phyloP scores from a whole-genome alignment of 2,888 invertebrate genomes.

The Drosophila mettleri region DNA sequence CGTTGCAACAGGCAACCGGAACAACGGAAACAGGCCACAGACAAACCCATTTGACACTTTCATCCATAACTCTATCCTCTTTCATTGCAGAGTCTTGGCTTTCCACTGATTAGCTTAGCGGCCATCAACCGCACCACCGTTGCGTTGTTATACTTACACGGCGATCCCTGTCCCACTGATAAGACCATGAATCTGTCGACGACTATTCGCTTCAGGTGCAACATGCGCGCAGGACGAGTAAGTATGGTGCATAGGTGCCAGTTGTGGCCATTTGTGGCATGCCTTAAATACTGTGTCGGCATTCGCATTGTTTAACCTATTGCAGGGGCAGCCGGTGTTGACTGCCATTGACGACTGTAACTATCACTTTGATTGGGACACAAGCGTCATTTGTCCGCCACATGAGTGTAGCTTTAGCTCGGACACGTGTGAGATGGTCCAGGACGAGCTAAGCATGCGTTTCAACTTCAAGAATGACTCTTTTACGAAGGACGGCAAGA shows the following conservation, averaged over 20 bases:
- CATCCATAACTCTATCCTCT: slow-evolving; percentile 6
- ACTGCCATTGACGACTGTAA: slow-evolving; percentile 82
- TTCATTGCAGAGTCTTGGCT: slow-evolving; percentile 83
- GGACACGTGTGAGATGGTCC: slow-evolving; percentile 82
- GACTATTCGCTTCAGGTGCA: slow-evolving; percentile 82
- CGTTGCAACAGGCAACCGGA: slow-evolving; percentile 3
- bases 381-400: slow-evolving; percentile 84
- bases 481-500: slow-evolving; percentile 80
- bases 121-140: slow-evolving; percentile 78
- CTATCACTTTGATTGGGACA: slow-evolving; percentile 84
- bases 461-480: slow-evolving; percentile 80
- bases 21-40: slow-evolving; percentile 7
- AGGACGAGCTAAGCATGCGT: slow-evolving; percentile 77
- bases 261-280: slow-evolving; percentile 23
- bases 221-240: slow-evolving; percentile 82
- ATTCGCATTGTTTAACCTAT: slow-evolving; percentile 2
- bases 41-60: slow-evolving; percentile 12
- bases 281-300: slow-evolving; percentile 11
- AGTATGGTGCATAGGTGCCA: slow-evolving; percentile 44
- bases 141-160: slow-evolving; percentile 80
- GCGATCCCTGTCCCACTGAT: slow-evolving; percentile 81
- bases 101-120: slow-evolving; percentile 77
- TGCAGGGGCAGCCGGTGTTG: slow-evolving; percentile 83
- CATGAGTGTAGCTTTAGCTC: slow-evolving; percentile 81
- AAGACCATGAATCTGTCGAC: slow-evolving; percentile 76